phyloP scores from a whole-genome alignment of 2,888 invertebrate species.

The Lycia hirtaria region DNA sequence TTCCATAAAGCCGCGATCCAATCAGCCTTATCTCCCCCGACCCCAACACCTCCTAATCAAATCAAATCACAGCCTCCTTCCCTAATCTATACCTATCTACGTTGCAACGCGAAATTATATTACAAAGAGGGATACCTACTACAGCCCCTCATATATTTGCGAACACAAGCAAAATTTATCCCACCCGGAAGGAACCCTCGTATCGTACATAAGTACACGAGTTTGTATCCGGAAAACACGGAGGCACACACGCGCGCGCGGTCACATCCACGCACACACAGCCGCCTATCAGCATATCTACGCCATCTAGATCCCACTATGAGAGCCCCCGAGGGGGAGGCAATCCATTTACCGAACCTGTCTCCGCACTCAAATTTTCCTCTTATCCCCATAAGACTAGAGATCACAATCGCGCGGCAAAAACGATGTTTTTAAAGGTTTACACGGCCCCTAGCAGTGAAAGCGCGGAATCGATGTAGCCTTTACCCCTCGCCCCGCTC shows the following conservation, averaged over 20 bases:
- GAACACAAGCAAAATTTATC: slow-evolving; percentile 83
- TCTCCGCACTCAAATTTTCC: slow-evolving; percentile 70
- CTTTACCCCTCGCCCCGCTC: slow-evolving; percentile 83
- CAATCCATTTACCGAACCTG: slow-evolving; percentile 81
- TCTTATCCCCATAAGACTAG: slow-evolving; percentile 73
- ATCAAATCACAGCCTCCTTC: slow-evolving; percentile 85
- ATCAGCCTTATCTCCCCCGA: slow-evolving; percentile 81
- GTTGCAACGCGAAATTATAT: slow-evolving; percentile 83
- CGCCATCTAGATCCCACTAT: slow-evolving; percentile 85
- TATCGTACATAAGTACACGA: slow-evolving; percentile 69
- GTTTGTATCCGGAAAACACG: slow-evolving; percentile 75
- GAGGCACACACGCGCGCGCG: slow-evolving; percentile 61
- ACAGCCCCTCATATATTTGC: slow-evolving; percentile 84
- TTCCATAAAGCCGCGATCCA: slow-evolving; percentile 81
- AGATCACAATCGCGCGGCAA: slow-evolving; percentile 82
- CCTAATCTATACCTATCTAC: slow-evolving; percentile 84
- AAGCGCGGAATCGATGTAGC: slow-evolving; percentile 86
- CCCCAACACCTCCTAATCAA: slow-evolving; percentile 85
- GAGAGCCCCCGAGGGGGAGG: slow-evolving; percentile 84
- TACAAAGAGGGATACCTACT: slow-evolving; percentile 83
- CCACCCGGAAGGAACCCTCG: slow-evolving; percentile 78
- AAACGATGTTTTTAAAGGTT: slow-evolving; percentile 83
- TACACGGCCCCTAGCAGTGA: slow-evolving; percentile 86
- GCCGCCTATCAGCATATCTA: slow-evolving; percentile 82
- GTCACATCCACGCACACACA: slow-evolving; percentile 69